These are phyloP conservation scores for Blera fallax DNA, from an alignment of 2,888 invertebrate genomes.

Conservation along the genomic window DNA sequence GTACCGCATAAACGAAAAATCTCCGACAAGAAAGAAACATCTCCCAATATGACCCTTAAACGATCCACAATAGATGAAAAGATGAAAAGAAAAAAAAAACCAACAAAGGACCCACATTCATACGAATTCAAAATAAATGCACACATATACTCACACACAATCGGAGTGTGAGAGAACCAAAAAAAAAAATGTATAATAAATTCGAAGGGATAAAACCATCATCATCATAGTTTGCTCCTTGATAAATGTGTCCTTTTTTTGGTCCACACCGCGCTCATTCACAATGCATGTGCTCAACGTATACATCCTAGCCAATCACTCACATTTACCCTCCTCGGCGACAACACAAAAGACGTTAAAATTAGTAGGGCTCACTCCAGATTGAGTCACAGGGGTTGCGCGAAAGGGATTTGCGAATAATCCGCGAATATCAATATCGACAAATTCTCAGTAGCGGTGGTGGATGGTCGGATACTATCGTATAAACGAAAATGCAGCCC, in stretches of 20 bases:
- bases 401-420: conserved; percentile 64
- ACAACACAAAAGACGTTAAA: conserved; percentile 58
- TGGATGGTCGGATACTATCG: conserved; percentile 8
- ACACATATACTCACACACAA: conserved; percentile 15
- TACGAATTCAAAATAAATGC: background rate
- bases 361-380: conserved; percentile 48
- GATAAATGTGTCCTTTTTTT: conserved; percentile 67
- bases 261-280: conserved; percentile 19
- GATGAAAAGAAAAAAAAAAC: conserved; percentile 16
- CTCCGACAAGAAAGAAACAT: conserved; percentile 39
- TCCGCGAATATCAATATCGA: conserved; percentile 72
- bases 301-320: conserved; percentile 57
- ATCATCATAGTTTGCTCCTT: conserved; percentile 68
- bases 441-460: conserved; percentile 52
- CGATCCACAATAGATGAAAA: conserved; percentile 69
- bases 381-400: conserved; percentile 33
- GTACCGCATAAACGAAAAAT: conserved; percentile 62
- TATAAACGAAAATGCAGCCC: conserved; percentile 26
- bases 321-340: conserved; percentile 46
- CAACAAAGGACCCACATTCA: conserved; percentile 48
- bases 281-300: conserved; percentile 31
- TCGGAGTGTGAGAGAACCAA: conserved; percentile 11
- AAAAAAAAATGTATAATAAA: conserved; percentile 56
- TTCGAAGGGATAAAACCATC: conserved; percentile 70
- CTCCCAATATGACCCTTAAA: conserved; percentile 71